Percentiles rank a stretch among this genome's conserved stretches.
Conservation (phyloP, 2,113 vertebrate species). For the Protobothrops flavoviridis region DNA sequence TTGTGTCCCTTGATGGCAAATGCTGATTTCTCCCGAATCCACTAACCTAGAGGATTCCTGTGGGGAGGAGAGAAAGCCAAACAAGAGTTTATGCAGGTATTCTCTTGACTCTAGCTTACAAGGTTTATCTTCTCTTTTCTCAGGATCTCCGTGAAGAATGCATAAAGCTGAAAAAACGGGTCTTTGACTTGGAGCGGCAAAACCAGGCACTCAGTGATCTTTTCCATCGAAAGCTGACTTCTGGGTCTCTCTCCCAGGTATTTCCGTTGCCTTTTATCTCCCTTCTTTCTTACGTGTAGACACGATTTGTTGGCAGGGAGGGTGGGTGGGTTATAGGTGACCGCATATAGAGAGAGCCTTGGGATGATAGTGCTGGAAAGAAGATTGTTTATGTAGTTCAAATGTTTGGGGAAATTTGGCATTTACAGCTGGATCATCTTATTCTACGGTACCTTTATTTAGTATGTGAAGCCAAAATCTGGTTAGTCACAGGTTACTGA, state of each 20-base stretch:
- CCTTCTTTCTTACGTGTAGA: not conserved
- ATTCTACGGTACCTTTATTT: not conserved
- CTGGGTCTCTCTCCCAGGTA: slow-evolving; percentile 84
- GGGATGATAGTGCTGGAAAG: not conserved
- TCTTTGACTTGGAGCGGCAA: slow-evolving; percentile 94
- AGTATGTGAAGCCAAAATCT: not conserved
- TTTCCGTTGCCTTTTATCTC: not conserved
- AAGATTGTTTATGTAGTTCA: not conserved
- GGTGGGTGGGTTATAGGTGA: not conserved
- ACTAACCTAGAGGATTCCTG: not conserved
- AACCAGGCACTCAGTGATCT: slow-evolving; percentile 90
- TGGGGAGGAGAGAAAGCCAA: not conserved
- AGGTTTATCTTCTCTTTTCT: fast-evolving
- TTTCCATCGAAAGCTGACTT: slow-evolving; percentile 88
- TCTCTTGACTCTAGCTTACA: not conserved
- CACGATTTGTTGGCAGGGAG: not conserved
- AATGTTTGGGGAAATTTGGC: not conserved
- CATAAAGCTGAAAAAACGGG: slow-evolving; percentile 93
- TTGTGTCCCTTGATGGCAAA: not conserved
- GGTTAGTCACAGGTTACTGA: not conserved
- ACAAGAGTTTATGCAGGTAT: no score
- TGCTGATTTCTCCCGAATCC: not conserved
- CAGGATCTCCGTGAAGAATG: slow-evolving; percentile 96
- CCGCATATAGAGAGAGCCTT: not conserved
- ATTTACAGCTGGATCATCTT: not conserved